phyloP scores from a whole-genome alignment of 2,113 vertebrate genomes.

The Chelonoidis abingdonii region DNA sequence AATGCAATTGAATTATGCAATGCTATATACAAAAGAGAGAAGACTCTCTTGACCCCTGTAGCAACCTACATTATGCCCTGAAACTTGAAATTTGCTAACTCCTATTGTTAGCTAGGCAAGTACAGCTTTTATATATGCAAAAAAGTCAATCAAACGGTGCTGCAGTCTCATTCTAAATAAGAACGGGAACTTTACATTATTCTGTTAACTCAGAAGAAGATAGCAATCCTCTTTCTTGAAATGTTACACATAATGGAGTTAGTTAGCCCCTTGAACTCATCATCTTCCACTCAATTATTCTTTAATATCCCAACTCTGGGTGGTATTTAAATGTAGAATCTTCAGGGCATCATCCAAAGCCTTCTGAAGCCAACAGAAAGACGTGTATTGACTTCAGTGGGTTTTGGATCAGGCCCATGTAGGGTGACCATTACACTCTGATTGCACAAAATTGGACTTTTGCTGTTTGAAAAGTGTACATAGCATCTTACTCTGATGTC shows the following conservation, averaged over 20 bases:
- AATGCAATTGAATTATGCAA: too few species aligned
- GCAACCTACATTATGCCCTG: background rate
- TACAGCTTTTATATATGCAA: background rate
- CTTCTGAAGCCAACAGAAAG: background rate
- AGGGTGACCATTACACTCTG: background rate
- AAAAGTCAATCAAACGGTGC: background rate
- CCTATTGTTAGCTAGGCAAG: background rate
- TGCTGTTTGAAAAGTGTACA: background rate
- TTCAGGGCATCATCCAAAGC: background rate
- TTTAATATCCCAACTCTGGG: background rate
- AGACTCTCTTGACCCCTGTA: background rate
- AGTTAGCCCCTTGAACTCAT: background rate
- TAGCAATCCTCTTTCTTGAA: background rate
- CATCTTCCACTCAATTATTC: rapidly evolving
- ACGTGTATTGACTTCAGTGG: background rate
- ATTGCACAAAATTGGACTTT: background rate
- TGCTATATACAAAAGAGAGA: background rate
- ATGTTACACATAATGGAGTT: background rate
- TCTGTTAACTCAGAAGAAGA: background rate
- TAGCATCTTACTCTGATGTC: background rate
- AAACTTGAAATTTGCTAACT: background rate
- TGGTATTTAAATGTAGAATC: background rate
- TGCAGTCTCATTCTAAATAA: background rate
- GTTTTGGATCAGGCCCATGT: background rate
- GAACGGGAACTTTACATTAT: background rate